Evolutionary conservation across 2,113 vertebrate species (phyloP).

Genomic region (Elgaria multicarinata): DNA sequence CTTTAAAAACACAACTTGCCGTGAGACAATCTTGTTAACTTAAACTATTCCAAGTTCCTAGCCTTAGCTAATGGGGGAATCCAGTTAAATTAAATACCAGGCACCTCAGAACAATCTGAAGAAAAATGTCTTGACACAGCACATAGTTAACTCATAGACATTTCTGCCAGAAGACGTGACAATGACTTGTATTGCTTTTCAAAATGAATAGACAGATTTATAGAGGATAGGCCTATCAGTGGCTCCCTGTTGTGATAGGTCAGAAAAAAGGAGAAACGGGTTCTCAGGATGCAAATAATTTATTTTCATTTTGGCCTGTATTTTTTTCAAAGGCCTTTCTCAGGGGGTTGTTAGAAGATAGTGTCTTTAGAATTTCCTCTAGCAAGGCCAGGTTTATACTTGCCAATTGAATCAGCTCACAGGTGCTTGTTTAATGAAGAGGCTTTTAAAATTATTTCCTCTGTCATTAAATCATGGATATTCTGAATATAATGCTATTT

Average conservation of each 20-base stretch:
- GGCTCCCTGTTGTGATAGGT: too few species aligned
- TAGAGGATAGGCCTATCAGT: too few species aligned
- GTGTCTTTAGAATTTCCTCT: too few species aligned
- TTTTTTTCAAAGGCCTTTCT: too few species aligned
- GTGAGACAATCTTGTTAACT: background rate
- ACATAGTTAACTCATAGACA: background rate
- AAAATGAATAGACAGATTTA: background rate
- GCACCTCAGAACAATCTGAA: background rate
- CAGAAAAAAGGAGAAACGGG: too few species aligned
- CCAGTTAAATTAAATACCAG: background rate
- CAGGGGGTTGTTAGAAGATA: too few species aligned
- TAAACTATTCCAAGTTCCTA: background rate
- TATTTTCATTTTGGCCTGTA: too few species aligned
- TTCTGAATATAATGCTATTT: conserved; percentile 67
- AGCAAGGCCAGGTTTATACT: background rate
- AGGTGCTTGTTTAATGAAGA: conserved; percentile 38
- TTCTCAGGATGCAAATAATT: too few species aligned
- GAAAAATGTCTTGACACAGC: background rate
- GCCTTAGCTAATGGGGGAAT: background rate
- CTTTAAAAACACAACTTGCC: background rate
- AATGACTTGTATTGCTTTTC: background rate
- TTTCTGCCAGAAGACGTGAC: background rate
- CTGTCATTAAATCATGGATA: conserved; percentile 65
- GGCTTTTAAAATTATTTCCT: conserved; percentile 59
- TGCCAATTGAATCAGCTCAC: conserved; percentile 27